phyloP scores from a whole-genome alignment of 2,797 vertebrate species.

The Cyprinella venusta region DNA sequence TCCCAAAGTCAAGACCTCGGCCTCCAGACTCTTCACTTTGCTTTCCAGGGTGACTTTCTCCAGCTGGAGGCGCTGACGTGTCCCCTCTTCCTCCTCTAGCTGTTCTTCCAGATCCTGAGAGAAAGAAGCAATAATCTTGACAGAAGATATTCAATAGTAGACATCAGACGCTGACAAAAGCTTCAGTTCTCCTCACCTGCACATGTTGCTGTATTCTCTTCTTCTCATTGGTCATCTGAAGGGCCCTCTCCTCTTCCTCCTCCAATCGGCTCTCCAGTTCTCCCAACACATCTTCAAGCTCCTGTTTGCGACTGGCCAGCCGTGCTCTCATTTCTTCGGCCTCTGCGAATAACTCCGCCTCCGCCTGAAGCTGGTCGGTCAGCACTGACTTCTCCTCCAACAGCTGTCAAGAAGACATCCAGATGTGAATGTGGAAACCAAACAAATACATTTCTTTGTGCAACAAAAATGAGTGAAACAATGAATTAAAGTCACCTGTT shows the following conservation, averaged over 20 bases:
- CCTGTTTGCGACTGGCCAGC: conserved; percentile 86
- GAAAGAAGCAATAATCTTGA: background rate
- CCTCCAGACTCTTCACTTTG: conserved; percentile 87
- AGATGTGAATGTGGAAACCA: background rate
- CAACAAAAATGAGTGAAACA: background rate
- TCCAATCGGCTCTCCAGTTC: conserved; percentile 88
- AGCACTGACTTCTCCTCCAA: conserved; percentile 85
- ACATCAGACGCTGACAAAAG: background rate
- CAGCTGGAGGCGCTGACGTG: conserved; percentile 88
- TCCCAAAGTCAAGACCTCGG: conserved; percentile 77
- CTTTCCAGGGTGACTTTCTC: conserved; percentile 89
- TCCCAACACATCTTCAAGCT: conserved; percentile 86
- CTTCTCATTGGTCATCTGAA: conserved; percentile 85
- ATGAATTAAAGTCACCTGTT: conserved; percentile 74
- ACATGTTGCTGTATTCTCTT: conserved; percentile 86
- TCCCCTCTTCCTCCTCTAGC: conserved; percentile 88
- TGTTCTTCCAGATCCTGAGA: conserved; percentile 88
- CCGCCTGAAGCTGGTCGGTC: conserved; percentile 88
- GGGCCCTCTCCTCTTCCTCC: conserved; percentile 87
- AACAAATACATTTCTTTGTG: background rate
- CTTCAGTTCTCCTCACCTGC: conserved; percentile 74
- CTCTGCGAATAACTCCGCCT: conserved; percentile 89
- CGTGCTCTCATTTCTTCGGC: conserved; percentile 87
- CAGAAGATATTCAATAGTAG: background rate
- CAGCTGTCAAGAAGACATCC: conserved; percentile 71